Evolutionary conservation across 1,140 invertebrate genomes (phyloP), one percentile per base, ranked within the genome.

Genomic region (Trichoplusia ni): DNA sequence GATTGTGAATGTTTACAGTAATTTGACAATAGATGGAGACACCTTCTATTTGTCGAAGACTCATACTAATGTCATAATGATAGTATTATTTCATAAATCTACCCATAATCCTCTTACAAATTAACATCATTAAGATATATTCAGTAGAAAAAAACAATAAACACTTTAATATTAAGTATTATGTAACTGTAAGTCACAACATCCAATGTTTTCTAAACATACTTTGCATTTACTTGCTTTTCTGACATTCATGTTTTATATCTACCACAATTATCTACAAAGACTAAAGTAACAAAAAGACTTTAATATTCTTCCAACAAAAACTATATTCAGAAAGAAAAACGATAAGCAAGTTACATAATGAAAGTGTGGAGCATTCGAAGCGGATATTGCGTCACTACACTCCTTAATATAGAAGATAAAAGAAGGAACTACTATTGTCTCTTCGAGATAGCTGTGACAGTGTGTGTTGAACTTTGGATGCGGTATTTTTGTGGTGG

Each of bases 1-100:
- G 69, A 60, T 47, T 60, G 56, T 47, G 4, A 47, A 35, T 53
- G 71, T 67, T 71, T 69, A 64, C 63, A 66, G 46, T 64, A 23
- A 69, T 69, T 69, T 54, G 54, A 60, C 38, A 54, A 37, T 60
- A 60, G 46, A 35, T 47, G 19, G 40, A 60, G 42, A 60, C 56
- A 47, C 27, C 27, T 49, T 44, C 23, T 18, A 49, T 49, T 49
- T 49, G 14, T 13, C 16, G 11, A 49, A 47, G 25, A n/a, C n/a
- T n/a, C n/a, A n/a, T n/a, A n/a, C n/a, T n/a, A n/a, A n/a, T n/a
- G n/a, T n/a, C n/a, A n/a, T n/a, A n/a, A n/a, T n/a, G n/a, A n/a
- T n/a, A n/a, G n/a, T n/a, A n/a, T n/a, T n/a, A n/a, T n/a, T n/a
- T n/a, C n/a, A n/a, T n/a, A n/a, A n/a, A n/a, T n/a, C n/a, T n/a